Evolutionary conservation across 2,797 vertebrate species (phyloP).

Genomic region (Glossophaga mutica): DNA sequence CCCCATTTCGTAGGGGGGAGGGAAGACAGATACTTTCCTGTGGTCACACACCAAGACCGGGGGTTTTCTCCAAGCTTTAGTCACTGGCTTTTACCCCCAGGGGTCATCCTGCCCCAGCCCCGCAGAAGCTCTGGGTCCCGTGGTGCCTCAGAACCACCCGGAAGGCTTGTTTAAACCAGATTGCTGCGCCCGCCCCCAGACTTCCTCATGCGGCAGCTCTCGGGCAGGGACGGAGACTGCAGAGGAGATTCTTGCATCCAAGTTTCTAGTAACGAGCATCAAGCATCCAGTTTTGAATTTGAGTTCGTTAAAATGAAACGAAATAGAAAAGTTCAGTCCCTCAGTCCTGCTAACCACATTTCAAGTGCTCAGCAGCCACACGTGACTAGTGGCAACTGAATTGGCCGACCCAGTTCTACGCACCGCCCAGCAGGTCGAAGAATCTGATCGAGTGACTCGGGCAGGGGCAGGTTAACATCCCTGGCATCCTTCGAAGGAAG

Average conservation of each 20-base stretch:
- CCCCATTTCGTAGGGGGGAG: neutral
- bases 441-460: neutral
- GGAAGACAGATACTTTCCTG: neutral
- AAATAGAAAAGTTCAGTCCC: neutral
- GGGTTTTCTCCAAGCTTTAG: neutral
- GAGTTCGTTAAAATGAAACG: neutral
- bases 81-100: neutral
- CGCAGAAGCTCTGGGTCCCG: neutral
- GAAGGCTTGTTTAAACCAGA: neutral
- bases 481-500: neutral
- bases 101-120: neutral
- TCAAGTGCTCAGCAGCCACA: neutral
- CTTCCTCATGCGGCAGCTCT: neutral
- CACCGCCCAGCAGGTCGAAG: no score
- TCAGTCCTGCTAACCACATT: neutral
- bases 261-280: neutral
- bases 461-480: neutral
- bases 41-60: neutral
- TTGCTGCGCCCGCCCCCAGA: neutral
- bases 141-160: neutral
- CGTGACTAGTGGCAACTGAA: neutral
- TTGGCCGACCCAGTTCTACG: fast-evolving
- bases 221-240: neutral
- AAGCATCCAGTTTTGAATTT: neutral
- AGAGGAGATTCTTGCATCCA: neutral